Percentiles rank a stretch among this genome's conserved stretches.
phyloP scores from a whole-genome alignment of 1,140 invertebrate species.

The Laupala kohalensis region DNA sequence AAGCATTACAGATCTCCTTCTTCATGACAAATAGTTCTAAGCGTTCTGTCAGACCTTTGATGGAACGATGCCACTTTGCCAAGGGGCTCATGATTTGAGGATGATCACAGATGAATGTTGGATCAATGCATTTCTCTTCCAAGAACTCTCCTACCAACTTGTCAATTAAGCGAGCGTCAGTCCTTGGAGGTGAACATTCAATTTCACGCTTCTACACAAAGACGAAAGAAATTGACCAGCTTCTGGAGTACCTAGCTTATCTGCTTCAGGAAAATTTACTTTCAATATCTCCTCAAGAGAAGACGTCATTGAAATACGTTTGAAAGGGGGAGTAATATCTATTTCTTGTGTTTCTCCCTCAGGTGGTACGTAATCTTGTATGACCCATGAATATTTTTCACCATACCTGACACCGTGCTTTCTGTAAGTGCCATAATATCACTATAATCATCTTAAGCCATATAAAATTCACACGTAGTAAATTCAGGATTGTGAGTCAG shows the following conservation, averaged over 20 bases:
- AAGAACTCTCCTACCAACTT: conserved; percentile 94
- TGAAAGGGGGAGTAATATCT: conserved; percentile 97
- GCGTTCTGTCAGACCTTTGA: conserved; percentile 81
- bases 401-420: conserved; percentile 71
- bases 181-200: conserved; percentile 85
- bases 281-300: conserved; percentile 73
- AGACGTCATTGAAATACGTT: conserved; percentile 78
- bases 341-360: conserved; percentile 64
- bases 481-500: conserved; percentile 99
- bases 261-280: conserved; percentile 68
- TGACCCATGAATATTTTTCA: conserved; percentile 48
- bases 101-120: conserved; percentile 94
- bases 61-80: conserved; percentile 90
- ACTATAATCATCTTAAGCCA: conserved; percentile 99
- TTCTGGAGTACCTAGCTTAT: conserved; percentile 48
- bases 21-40: conserved; percentile 95
- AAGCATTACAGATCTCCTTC: conserved; percentile 97
- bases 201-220: conserved; percentile 76
- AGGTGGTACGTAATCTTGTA: conserved; percentile 71
- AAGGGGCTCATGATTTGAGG: conserved; percentile 98
- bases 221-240: conserved; percentile 64
- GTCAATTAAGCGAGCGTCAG: conserved; percentile 83
- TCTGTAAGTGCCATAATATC: conserved; percentile 92
- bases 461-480: conserved; percentile 98
- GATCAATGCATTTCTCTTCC: conserved; percentile 91